phyloP scores from a whole-genome alignment of 2,113 vertebrate genomes.

The Athene cunicularia region DNA sequence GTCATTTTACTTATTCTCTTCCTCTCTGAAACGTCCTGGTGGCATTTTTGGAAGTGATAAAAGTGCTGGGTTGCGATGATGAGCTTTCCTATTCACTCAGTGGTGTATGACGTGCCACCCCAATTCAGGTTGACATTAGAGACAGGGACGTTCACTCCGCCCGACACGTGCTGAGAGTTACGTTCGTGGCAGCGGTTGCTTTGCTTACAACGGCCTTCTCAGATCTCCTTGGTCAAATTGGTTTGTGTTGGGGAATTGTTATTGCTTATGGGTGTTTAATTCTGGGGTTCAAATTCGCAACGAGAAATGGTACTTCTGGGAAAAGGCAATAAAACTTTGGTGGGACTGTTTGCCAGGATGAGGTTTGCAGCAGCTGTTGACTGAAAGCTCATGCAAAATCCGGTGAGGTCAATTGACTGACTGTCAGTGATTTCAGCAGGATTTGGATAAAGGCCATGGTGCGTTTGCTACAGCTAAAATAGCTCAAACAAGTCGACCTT shows the following conservation, averaged over 20 bases:
- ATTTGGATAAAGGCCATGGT: background rate
- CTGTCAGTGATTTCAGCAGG: background rate
- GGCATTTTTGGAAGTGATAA: background rate
- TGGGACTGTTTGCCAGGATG: background rate
- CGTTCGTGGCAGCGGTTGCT: accelerated
- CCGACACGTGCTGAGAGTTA: accelerated
- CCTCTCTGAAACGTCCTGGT: background rate
- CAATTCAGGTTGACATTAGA: background rate
- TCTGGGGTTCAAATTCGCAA: background rate
- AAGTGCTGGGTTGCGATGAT: background rate
- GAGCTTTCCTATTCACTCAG: background rate
- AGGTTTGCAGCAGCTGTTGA: background rate
- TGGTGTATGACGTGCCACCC: accelerated
- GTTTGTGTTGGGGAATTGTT: background rate
- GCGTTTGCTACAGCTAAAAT: background rate
- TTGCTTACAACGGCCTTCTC: background rate
- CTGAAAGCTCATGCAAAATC: background rate
- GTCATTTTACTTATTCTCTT: background rate
- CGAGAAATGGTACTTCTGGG: no score
- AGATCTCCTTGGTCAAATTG: background rate
- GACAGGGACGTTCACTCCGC: no score
- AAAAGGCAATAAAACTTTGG: background rate
- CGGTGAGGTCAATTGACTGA: background rate
- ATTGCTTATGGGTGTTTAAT: background rate
- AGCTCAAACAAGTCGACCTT: background rate